phyloP scores from a whole-genome alignment of 2,113 vertebrate genomes.

The Misgurnus mizolepis region DNA sequence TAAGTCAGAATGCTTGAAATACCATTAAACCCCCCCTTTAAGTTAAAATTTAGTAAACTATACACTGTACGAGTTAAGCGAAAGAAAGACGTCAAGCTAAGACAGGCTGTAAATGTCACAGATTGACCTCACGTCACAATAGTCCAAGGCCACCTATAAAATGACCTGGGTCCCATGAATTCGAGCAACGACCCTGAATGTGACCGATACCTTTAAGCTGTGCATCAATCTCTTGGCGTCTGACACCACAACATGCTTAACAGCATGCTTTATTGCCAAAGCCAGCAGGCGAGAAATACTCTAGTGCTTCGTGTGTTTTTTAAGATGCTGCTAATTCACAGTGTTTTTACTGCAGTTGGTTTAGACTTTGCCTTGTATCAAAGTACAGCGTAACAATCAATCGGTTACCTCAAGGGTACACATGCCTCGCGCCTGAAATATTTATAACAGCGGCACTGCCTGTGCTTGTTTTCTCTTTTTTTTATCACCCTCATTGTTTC shows the following conservation, averaged over 20 bases:
- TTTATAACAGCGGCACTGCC: slow-evolving; percentile 40
- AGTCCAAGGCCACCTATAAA: too few relatives aligned
- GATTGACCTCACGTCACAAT: too few relatives aligned
- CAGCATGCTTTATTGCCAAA: too few relatives aligned
- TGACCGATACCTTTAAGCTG: too few relatives aligned
- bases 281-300: too few relatives aligned
- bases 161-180: too few relatives aligned
- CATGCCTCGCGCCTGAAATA: slow-evolving; percentile 31
- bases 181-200: too few relatives aligned
- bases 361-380: slow-evolving; percentile 15
- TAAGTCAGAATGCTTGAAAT: too few relatives aligned
- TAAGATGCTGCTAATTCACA: not conserved
- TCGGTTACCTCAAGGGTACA: slow-evolving; percentile 39
- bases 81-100: not conserved
- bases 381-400: slow-evolving; percentile 46
- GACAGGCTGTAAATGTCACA: not conserved
- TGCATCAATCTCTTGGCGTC: too few relatives aligned
- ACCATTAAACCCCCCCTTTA: too few relatives aligned
- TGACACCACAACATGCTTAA: too few relatives aligned
- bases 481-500: not conserved
- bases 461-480: slow-evolving; percentile 1
- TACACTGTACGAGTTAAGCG: not conserved
- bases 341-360: slow-evolving; percentile 10
- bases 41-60: not conserved
- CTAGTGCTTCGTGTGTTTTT: not conserved